Base-by-base conservation (phyloP, 2,888 invertebrate species). In the Eledone cirrhosa region DNA sequence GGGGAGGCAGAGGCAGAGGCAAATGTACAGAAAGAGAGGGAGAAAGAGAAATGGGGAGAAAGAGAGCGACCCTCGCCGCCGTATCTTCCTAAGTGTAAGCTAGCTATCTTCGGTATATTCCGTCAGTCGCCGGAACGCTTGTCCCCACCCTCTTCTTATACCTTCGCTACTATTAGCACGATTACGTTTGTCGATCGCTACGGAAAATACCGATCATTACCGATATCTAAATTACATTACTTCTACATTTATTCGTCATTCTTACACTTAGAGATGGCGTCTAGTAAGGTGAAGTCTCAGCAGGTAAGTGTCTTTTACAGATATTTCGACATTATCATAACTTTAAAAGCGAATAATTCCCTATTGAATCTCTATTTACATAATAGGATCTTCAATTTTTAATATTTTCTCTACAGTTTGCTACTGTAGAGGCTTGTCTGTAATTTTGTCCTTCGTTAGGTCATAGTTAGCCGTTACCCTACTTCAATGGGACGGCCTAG, bases 251-350 rank as follows among this genome's bases (percentile, higher is more conserved):
- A 77, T 53, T 75, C 80, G 80, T 78, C 82, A 78, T 81, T 72
- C 31, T 80, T 82, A 81, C 82, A 83, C 80, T 83, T 79, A 77
- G 84, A 84, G 82, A 85, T 85, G 85, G 85, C 85, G 85, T 85
- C 85, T 79, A 85, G 82, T 81, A 85, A 84, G 84, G 83, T 84
- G 81, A 84, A 83, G 79, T 79, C 80, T 63, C 82, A 84, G 82
- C 82, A 84, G 84, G 85, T 85, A 82, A 84, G 80, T 41, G 48
- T 77, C 69, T 77, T 7, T 31, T 29, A 31, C 41, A 65, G 65
- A 63, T 33, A 67, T 67, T 78, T 78, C 65, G 24, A 67, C 16
- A 24, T n/a, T 11, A 33, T 41, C 41, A 41, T 41, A 0, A 41
- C 41, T 41, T 41, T 41, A 41, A 41, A 41, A 41, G 41, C 41